Evolutionary conservation across 2,888 invertebrate genomes (phyloP), one percentile per base, ranked within the genome.

Genomic region (Caprella mutica): DNA sequence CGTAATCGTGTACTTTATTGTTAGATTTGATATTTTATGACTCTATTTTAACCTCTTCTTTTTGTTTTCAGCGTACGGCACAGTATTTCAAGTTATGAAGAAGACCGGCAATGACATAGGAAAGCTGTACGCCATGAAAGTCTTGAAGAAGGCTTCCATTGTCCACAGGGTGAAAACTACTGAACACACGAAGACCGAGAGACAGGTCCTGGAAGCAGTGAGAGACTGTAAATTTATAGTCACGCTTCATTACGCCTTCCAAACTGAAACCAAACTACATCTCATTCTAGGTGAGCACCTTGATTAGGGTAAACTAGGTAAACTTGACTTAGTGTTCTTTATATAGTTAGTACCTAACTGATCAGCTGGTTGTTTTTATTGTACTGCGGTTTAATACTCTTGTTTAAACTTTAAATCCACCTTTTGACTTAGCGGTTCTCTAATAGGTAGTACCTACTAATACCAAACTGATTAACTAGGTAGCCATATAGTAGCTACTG

Each of bases 181-280:
- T 12, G 97, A 97, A 72, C 97, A 97, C 76, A 96, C 94, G 29
- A 84, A 88, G 77, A 94, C 94, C 54, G 96, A 97, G 75, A 78
- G 96, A 75, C 89, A 94, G 79, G 94, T 97, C 60, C 79, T 97
- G 67, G 96, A 96, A 75, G 88, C 91, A 52, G 89, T 97, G 62
- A 80, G 93, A 66, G 86, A 89, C 72, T 86, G 90, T 70, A 96
- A 96, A 53, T 97, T 96, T 77, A 81, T 97, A 67, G 94, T 96
- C 68, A 93, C 92, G 38, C 80, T 97, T 67, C 92, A 93, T 76
- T 97, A 97, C 75, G 97, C 97, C 72, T 97, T 97, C 80, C 96
- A 97, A 77, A 93, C 94, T 8, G 90, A 94, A 70, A 85, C 92
- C 54, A 96, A 94, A 76, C 80, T 97, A 67, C 93, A 96, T 76